Evolutionary conservation across 2,888 invertebrate species (phyloP), one percentile per base, ranked within the genome.

Genomic region (Campoplex nolae): DNA sequence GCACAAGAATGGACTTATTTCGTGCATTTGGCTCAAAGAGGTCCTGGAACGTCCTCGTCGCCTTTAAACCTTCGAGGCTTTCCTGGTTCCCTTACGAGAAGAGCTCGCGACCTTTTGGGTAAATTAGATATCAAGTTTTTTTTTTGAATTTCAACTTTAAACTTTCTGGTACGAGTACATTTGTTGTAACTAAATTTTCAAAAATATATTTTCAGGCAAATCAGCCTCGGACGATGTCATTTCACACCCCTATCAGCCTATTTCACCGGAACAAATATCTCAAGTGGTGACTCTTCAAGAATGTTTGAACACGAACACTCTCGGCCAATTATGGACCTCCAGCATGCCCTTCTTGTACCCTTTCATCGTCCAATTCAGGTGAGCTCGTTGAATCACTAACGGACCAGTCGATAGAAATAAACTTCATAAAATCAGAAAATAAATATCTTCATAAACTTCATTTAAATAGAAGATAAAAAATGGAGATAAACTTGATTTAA

Each of bases 281-380:
- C 95, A 95, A 90, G 95, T 95, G 38, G 95, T 95, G 9, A 93
- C 95, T 7, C 92, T 95, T 23, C 95, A 95, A 88, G 94, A 95
- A 73, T 96, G 95, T 86, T 92, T 95, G 54, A 95, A 95, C 86
- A 95, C 95, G 42, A 95, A 95, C 85, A 95, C 95, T 0, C 92
- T 95, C 48, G 96, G 96, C 2, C 95, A 95, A 85, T 92, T 95
- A 58, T 95, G 95, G 95, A 95, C 95, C 0, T 95, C 95, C 7
- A 95, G 95, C 32, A 95, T 95, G 94, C 95, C 95, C 2, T 95
- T 95, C 88, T 93, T 96, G 1, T 95, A 95, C 90, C 95, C 96
- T 1, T 95, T 95, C 90, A 95, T 95, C 74, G 95, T 95, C 2
- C 95, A 95, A 89, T 95, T 95, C 92, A 95, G 95, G 95, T 95